phyloP scores from a whole-genome alignment of 2,797 vertebrate genomes.

The Salarias fasciatus region DNA sequence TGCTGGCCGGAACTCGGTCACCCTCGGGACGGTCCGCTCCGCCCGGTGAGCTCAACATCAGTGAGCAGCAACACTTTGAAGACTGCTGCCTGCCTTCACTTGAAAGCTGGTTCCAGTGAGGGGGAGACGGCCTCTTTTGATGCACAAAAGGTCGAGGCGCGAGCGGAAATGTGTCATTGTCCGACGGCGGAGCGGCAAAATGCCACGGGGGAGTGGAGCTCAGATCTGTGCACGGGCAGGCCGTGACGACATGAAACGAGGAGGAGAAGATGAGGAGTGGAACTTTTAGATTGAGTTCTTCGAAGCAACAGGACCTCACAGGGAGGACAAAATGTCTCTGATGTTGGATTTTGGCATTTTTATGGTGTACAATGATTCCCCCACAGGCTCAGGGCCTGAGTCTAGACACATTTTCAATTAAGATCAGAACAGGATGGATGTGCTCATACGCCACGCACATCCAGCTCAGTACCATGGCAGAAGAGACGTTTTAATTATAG shows the following conservation, averaged over 20 bases:
- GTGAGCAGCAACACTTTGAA: conserved; percentile 69
- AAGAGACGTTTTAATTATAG: too few relatives aligned
- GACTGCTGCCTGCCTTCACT: conserved; percentile 34
- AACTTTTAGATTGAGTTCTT: neutral
- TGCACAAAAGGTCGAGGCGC: conserved; percentile 44
- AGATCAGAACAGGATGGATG: too few relatives aligned
- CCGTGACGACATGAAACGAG: neutral
- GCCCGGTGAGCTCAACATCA: conserved; percentile 48
- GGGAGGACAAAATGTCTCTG: too few relatives aligned
- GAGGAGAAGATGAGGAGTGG: neutral
- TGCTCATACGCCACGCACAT: too few relatives aligned
- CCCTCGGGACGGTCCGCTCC: neutral
- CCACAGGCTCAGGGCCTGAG: too few relatives aligned
- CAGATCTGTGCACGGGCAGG: neutral
- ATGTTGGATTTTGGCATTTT: too few relatives aligned
- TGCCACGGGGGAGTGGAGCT: conserved; percentile 45
- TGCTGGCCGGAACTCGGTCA: too few relatives aligned
- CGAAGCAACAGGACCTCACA: neutral
- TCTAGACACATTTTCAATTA: too few relatives aligned
- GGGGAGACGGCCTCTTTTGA: conserved; percentile 37
- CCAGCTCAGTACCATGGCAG: too few relatives aligned
- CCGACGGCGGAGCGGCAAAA: conserved; percentile 25
- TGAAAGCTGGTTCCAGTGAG: conserved; percentile 53
- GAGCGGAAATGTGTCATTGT: conserved; percentile 45
- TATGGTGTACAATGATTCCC: too few relatives aligned